These are phyloP conservation scores for Idaea straminata DNA, from an alignment of 2,888 invertebrate species.

Conservation along the genomic window DNA sequence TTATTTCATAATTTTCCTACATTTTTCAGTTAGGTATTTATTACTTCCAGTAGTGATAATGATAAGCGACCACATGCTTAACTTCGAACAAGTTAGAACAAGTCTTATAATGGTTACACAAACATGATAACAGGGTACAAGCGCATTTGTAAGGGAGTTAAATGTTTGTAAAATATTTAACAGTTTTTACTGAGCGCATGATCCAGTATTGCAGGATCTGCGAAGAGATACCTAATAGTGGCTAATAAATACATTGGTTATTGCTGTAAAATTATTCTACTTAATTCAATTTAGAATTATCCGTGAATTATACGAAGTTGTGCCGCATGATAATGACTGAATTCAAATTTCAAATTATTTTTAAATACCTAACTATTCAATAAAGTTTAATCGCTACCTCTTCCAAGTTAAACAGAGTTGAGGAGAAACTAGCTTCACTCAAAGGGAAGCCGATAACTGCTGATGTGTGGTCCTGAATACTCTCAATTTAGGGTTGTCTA, in stretches of 20 bases:
- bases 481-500: conserved; percentile 4
- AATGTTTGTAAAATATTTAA: conserved; percentile 13
- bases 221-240: background rate
- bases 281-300: too few relatives aligned
- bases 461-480: conserved; percentile 49
- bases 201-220: background rate
- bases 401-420: conserved; percentile 19
- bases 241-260: background rate
- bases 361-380: background rate
- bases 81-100: conserved; percentile 31
- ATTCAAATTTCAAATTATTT: background rate
- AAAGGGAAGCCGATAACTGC: conserved; percentile 37
- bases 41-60: background rate
- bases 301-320: too few relatives aligned
- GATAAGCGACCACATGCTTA: background rate
- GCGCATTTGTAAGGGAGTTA: conserved; percentile 16
- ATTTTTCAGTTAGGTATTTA: conserved; percentile 9
- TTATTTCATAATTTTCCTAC: background rate
- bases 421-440: conserved; percentile 38
- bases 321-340: too few relatives aligned
- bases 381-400: conserved; percentile 19
- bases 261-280: background rate
- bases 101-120: conserved; percentile 45
- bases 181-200: background rate
- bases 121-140: conserved; percentile 42